Base-by-base conservation (phyloP, 2,888 invertebrate genomes). In the Leptura quadrifasciata region DNA sequence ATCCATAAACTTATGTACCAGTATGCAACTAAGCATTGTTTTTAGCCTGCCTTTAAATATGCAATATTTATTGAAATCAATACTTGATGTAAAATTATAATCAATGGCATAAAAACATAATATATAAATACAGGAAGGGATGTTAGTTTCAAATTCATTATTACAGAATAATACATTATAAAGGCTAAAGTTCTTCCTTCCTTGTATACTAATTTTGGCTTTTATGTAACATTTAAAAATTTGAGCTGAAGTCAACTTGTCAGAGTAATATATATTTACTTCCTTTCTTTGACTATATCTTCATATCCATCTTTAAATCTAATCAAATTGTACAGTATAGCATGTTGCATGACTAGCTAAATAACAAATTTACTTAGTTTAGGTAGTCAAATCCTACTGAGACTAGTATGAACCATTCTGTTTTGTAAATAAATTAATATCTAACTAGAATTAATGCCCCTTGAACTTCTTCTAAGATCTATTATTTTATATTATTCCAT, bases 341-440 rank as follows among this genome's bases (percentile, higher is more conserved):
- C 47, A 47, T 47, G 47, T 47, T 47, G 47, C 47, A 47, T 47
- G 47, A 47, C n/a, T 47, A 47, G 47, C 3, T 47, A 47, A 39
- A n/a, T n/a, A 12, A 47, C 2, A 47, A 47, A 47, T 2, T 47
- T 47, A n/a, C 39, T 12, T 39, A 15, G 39, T 15, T 15, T 47
- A 47, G 15, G 47, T 47, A n/a, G 35, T 39, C 10, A 39, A 9
- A 47, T 1, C 47, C 47, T 47, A 47, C n/a, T 47, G 47, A 17
- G n/a, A n/a, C 0, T 47, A 31, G 3, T 31, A 31, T 5, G 5
- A 47, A n/a, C 1, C 17, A n/a, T 2, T n/a, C 47, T 47, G 15
- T 4, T 47, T 47, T 47, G 12, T 47, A 47, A 15, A 47, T 47
- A 47, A 5, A 47, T n/a, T 39, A 31, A 31, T 31, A 31, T 12